These are phyloP conservation scores for Pithys albifrons DNA, from an alignment of 2,113 vertebrate species.

Conservation along the genomic window DNA sequence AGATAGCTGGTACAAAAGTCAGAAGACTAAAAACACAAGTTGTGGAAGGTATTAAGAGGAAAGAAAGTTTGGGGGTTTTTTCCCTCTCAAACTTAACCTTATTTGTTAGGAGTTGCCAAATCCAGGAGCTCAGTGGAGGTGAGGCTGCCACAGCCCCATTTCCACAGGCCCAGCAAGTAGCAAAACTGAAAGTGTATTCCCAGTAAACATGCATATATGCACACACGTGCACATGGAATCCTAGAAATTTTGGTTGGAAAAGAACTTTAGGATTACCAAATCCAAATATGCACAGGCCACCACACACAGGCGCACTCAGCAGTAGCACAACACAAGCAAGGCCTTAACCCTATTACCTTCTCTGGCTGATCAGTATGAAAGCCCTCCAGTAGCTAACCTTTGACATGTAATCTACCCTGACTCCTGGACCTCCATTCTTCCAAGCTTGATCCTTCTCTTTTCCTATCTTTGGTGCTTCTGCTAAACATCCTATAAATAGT, in stretches of 20 bases:
- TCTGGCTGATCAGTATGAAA: neutral
- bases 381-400: neutral
- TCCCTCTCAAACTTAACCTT: neutral
- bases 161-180: neutral
- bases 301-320: neutral
- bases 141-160: neutral
- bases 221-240: neutral
- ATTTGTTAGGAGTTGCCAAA: neutral
- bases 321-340: neutral
- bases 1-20: neutral
- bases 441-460: neutral
- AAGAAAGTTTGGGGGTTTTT: neutral
- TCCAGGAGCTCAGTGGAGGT: accelerated
- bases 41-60: neutral
- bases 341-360: neutral
- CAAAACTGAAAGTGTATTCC: neutral
- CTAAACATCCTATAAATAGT: neutral
- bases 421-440: accelerated
- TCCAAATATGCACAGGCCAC: neutral
- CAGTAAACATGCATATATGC: accelerated
- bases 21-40: neutral
- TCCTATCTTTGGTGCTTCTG: neutral
- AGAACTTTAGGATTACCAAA: accelerated
- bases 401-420: neutral
- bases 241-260: neutral